phyloP scores from a whole-genome alignment of 2,797 vertebrate species.

The Triplophysa yarkandensis region DNA sequence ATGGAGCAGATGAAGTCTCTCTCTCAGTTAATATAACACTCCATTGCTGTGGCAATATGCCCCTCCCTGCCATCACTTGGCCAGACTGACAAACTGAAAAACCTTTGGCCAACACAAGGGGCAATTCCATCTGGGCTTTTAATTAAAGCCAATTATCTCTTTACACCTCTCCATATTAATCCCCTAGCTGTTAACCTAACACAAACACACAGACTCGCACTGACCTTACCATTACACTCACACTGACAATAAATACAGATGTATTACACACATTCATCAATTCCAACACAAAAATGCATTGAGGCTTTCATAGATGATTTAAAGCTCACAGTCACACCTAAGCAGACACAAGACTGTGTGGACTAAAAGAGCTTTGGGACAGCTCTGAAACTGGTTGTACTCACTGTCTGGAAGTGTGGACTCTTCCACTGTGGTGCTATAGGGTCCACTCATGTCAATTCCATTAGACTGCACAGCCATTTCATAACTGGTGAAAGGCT shows the following conservation, averaged over 20 bases:
- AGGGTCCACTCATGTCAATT: slow-evolving; percentile 84
- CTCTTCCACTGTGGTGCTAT: slow-evolving; percentile 87
- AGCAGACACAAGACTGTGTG: neutral
- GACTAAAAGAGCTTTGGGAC: neutral
- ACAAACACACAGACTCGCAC: slow-evolving; percentile 34
- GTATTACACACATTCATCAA: neutral
- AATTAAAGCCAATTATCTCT: slow-evolving; percentile 64
- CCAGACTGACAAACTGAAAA: slow-evolving; percentile 47
- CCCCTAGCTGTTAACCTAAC: slow-evolving; percentile 50
- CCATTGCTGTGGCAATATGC: slow-evolving; percentile 50
- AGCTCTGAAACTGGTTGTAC: slow-evolving; percentile 59
- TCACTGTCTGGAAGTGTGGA: slow-evolving; percentile 91
- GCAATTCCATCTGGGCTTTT: slow-evolving; percentile 63
- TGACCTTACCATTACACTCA: slow-evolving; percentile 19
- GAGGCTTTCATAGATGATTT: too few species aligned
- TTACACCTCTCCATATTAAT: slow-evolving; percentile 48
- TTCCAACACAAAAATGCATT: neutral
- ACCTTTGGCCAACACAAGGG: slow-evolving; percentile 51
- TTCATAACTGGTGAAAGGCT: slow-evolving; percentile 94
- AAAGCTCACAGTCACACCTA: neutral
- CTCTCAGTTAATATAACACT: slow-evolving; percentile 57
- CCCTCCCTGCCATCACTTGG: slow-evolving; percentile 50
- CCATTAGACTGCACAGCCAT: slow-evolving; percentile 95
- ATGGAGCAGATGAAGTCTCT: slow-evolving; percentile 56
- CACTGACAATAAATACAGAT: slow-evolving; percentile 36